These are phyloP conservation scores for Garrulus glandarius DNA, from an alignment of 2,797 vertebrate species.

Conservation along the genomic window DNA sequence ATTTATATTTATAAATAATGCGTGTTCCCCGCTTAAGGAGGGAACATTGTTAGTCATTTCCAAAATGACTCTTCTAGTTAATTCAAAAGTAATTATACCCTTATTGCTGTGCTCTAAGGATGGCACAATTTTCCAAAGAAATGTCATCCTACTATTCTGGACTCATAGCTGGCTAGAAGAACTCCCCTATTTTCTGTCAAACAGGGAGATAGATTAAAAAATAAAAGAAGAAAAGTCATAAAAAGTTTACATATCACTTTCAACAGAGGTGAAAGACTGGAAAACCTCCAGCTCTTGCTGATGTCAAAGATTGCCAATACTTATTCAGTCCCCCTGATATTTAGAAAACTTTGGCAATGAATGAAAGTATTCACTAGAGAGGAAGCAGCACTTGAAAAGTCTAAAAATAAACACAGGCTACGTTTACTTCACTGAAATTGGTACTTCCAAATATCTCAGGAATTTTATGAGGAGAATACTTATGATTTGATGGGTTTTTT, in stretches of 20 bases:
- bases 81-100: not conserved
- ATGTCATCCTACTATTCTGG: not conserved
- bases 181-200: not conserved
- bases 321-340: not conserved
- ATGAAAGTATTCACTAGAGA: not conserved
- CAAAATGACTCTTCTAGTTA: not conserved
- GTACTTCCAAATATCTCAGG: not conserved
- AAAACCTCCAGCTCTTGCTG: not conserved
- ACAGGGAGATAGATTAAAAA: not conserved
- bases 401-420: not conserved
- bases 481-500: not conserved
- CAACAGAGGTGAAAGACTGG: slow-evolving; percentile 18
- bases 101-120: not conserved
- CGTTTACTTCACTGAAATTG: not conserved
- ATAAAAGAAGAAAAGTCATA: not conserved
- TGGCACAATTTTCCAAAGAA: not conserved
- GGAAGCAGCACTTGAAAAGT: not conserved
- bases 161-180: not conserved
- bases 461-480: not conserved
- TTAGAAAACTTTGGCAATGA: slow-evolving; percentile 8
- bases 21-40: not conserved
- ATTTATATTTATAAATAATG: not conserved
- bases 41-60: not conserved
- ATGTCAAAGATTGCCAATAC: not conserved
- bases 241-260: not conserved